Conservation (phyloP, 2,797 vertebrate species). For the Sebastes ruberrimus region DNA sequence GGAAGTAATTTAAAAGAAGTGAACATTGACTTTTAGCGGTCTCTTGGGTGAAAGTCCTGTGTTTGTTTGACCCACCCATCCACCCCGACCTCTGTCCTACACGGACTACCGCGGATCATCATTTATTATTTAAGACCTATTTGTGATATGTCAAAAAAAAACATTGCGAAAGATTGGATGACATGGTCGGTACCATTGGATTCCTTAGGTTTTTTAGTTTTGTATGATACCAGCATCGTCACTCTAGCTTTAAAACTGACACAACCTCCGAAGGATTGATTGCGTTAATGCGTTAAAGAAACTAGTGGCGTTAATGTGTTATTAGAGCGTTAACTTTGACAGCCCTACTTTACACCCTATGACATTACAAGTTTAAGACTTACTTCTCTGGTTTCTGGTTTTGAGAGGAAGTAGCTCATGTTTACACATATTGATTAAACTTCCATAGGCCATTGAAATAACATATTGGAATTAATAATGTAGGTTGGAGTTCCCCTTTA, state of each 20-base stretch:
- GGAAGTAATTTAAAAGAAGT: rapidly evolving
- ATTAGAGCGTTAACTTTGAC: too few relatives aligned
- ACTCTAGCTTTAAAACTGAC: not conserved
- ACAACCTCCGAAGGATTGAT: rapidly evolving
- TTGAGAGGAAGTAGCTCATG: not conserved
- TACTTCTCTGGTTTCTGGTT: not conserved
- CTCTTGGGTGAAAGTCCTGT: not conserved
- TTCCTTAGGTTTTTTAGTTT: too few relatives aligned
- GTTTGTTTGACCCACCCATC: not conserved
- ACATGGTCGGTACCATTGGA: too few relatives aligned
- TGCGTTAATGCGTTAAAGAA: too few relatives aligned
- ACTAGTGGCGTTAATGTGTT: too few relatives aligned
- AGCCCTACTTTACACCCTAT: too few relatives aligned
- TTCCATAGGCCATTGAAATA: not conserved
- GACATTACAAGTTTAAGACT: not conserved
- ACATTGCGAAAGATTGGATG: rapidly evolving
- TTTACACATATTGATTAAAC: not conserved
- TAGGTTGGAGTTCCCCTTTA: not conserved
- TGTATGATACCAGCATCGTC: not conserved
- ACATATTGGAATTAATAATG: not conserved
- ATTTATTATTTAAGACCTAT: too few relatives aligned
- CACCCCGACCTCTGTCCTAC: not conserved
- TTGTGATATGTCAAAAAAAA: not conserved
- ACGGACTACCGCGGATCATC: not conserved
- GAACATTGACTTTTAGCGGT: too few relatives aligned